phyloP scores from a whole-genome alignment of 2,113 vertebrate genomes.

The Lucifuga dentata region DNA sequence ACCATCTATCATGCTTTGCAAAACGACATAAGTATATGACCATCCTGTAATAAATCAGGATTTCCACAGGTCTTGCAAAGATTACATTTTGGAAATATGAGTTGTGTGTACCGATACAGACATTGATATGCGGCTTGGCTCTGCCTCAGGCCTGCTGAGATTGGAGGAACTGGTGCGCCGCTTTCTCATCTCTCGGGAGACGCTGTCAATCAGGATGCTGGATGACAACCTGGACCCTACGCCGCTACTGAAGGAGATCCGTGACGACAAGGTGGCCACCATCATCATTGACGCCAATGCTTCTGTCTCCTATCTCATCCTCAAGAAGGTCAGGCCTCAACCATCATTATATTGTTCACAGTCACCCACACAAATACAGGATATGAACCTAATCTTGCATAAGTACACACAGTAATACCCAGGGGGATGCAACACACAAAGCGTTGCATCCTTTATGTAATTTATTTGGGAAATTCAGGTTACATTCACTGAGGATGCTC shows the following conservation, averaged over 20 bases:
- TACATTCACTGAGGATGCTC: conserved; percentile 11
- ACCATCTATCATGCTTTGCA: conserved; percentile 32
- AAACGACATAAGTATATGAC: conserved; percentile 28
- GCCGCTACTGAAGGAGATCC: conserved; percentile 93
- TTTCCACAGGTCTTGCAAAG: conserved; percentile 26
- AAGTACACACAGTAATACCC: conserved; percentile 5
- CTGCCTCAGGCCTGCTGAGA: conserved; percentile 88
- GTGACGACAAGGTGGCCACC: conserved; percentile 94
- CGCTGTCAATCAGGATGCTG: conserved; percentile 92
- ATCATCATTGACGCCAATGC: conserved; percentile 95
- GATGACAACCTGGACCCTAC: conserved; percentile 92
- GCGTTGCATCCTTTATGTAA: conserved; percentile 9
- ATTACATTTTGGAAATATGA: conserved; percentile 41
- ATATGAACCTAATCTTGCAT: conserved; percentile 7
- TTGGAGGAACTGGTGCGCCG: conserved; percentile 91
- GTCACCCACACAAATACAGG: conserved; percentile 16
- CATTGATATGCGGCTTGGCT: conserved; percentile 52
- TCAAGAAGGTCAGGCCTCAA: conserved; percentile 87
- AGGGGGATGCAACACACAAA: conserved; percentile 3
- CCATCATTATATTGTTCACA: conserved; percentile 6
- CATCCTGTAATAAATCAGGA: conserved; percentile 22
- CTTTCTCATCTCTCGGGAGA: conserved; percentile 95
- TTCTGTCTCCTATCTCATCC: conserved; percentile 90
- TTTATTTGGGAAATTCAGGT: conserved; percentile 17
- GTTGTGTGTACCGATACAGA: conserved; percentile 49